Conservation (phyloP, 2,113 vertebrate species). For the Fulmarus glacialis region DNA sequence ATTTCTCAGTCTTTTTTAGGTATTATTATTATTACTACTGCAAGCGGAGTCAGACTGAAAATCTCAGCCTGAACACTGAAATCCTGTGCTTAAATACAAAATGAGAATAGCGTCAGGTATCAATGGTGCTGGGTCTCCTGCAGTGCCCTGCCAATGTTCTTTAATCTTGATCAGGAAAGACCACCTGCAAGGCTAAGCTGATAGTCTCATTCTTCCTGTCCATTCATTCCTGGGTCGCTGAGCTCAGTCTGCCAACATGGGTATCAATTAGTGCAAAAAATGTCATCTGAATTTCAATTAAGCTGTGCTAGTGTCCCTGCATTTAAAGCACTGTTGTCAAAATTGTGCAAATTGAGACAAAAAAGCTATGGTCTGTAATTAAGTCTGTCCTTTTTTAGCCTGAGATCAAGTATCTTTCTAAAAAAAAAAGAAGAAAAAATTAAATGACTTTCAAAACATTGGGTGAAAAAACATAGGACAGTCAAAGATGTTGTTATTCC, state of each 20-base stretch:
- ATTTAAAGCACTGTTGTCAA: conserved; percentile 59
- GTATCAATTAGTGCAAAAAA: conserved; percentile 66
- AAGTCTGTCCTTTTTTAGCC: conserved; percentile 25
- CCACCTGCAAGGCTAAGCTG: conserved; percentile 64
- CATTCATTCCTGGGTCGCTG: conserved; percentile 64
- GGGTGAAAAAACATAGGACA: not conserved
- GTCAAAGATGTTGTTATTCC: conserved; percentile 39
- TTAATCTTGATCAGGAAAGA: conserved; percentile 65
- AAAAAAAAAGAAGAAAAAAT: not conserved
- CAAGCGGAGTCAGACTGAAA: conserved; percentile 26
- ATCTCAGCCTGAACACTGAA: conserved; percentile 40
- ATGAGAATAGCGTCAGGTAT: conserved; percentile 36
- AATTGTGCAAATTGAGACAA: conserved; percentile 58
- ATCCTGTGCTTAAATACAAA: conserved; percentile 25
- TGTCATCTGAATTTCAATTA: conserved; percentile 67
- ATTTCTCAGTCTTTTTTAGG: conserved; percentile 34
- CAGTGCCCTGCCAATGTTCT: conserved; percentile 47
- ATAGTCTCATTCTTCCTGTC: conserved; percentile 70
- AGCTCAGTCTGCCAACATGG: conserved; percentile 63
- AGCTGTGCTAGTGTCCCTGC: conserved; percentile 3
- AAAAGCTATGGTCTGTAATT: conserved; percentile 44
- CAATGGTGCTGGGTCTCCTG: conserved; percentile 38
- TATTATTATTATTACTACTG: conserved; percentile 28
- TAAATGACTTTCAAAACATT: conserved; percentile 45
- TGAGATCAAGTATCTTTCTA: conserved; percentile 1